Percentiles rank a stretch among this genome's conserved stretches.
These are phyloP conservation scores for Tetraodon nigroviridis DNA, from an alignment of 2,113 vertebrate species.

Conservation along the genomic window DNA sequence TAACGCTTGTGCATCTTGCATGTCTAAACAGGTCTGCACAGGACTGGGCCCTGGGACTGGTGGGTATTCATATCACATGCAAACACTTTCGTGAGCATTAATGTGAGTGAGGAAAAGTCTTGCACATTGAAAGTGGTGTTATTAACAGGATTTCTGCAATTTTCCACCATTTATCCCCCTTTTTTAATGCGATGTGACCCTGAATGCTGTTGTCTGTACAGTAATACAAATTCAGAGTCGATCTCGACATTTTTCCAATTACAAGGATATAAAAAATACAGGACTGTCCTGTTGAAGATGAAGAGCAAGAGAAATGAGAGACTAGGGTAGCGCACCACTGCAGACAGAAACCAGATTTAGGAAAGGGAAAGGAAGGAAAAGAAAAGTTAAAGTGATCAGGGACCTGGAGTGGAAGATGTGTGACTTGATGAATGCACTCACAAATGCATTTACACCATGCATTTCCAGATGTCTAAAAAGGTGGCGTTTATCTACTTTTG, in stretches of 20 bases:
- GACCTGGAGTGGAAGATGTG: too few relatives aligned
- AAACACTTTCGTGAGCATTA: background rate
- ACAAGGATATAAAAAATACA: conserved; percentile 16
- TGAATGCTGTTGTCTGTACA: conserved; percentile 18
- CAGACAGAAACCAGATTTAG: too few relatives aligned
- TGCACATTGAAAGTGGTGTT: background rate
- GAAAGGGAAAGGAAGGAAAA: too few relatives aligned
- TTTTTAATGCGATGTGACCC: background rate
- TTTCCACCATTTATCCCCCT: background rate
- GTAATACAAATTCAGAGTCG: conserved; percentile 29
- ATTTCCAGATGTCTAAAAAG: conserved; percentile 3
- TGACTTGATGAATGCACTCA: too few relatives aligned
- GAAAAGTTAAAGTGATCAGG: too few relatives aligned
- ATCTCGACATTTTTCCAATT: conserved; percentile 35
- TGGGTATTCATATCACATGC: conserved; percentile 11
- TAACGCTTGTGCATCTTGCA: conserved; percentile 23
- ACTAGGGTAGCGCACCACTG: background rate
- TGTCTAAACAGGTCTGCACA: conserved; percentile 27
- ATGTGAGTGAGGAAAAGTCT: background rate
- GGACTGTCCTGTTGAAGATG: conserved; percentile 11
- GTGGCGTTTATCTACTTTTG: conserved; percentile 9
- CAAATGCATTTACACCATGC: too few relatives aligned
- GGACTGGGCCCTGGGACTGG: conserved; percentile 2
- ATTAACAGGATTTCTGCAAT: conserved; percentile 17
- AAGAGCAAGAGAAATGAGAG: conserved; percentile 1